Evolutionary conservation across 2,888 invertebrate species (phyloP).

Genomic region (Amblyteles armatorius): DNA sequence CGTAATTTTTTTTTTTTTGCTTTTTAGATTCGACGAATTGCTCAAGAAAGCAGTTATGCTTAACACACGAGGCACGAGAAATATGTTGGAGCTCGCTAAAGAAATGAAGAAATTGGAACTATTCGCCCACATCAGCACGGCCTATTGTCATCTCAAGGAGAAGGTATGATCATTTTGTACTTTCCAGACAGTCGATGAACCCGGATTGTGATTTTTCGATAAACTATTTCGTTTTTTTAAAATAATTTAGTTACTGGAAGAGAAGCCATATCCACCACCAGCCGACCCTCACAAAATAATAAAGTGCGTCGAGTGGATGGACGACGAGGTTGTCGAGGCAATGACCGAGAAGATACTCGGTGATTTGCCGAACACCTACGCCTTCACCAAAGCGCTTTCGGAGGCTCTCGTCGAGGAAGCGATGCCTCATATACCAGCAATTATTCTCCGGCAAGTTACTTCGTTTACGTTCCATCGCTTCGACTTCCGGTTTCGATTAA

Average conservation of each 20-base stretch:
- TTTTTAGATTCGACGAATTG: slow-evolving; percentile 94
- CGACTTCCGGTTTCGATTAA: not conserved
- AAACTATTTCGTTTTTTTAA: not conserved
- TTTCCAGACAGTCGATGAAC: not conserved
- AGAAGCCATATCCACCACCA: slow-evolving; percentile 94
- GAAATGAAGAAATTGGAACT: slow-evolving; percentile 90
- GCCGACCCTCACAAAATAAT: slow-evolving; percentile 91
- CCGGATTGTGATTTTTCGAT: not conserved
- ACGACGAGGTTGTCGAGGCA: slow-evolving; percentile 88
- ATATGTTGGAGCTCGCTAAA: slow-evolving; percentile 93
- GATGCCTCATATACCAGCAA: slow-evolving; percentile 90
- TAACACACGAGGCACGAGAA: slow-evolving; percentile 96
- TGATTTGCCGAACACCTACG: slow-evolving; percentile 95
- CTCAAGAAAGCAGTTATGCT: slow-evolving; percentile 95
- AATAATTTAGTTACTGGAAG: slow-evolving; percentile 87
- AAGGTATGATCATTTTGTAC: slow-evolving; percentile 73
- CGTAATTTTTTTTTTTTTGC: slow-evolving; percentile 81
- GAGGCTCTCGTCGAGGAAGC: slow-evolving; percentile 94
- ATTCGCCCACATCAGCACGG: slow-evolving; percentile 93
- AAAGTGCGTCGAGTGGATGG: slow-evolving; percentile 92
- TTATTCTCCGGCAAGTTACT: slow-evolving; percentile 90
- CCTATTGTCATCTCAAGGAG: slow-evolving; percentile 93
- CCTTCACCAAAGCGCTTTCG: slow-evolving; percentile 96
- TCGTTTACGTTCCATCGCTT: not conserved
- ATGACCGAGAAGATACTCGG: slow-evolving; percentile 90